Evolutionary conservation across 2,113 vertebrate genomes (phyloP).

Genomic region (Heterochromis multidens): DNA sequence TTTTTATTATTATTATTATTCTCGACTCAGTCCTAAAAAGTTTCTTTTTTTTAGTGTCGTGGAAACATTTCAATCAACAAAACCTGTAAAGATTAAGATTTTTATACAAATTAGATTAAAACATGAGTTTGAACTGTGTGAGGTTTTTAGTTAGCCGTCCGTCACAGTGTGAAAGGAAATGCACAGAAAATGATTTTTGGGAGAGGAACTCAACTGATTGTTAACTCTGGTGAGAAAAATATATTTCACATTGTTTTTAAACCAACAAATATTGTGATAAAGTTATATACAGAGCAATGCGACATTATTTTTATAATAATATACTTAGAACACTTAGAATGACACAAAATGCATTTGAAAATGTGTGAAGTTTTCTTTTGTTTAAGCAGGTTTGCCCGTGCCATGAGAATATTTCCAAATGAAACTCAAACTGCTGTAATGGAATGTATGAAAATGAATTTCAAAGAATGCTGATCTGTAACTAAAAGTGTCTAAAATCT

Average conservation of each 20-base stretch:
- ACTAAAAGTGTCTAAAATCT: too few species aligned
- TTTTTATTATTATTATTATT: not conserved
- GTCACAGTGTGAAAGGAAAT: constrained; percentile 20
- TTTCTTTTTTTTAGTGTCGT: not conserved
- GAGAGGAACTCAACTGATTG: not conserved
- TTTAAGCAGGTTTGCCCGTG: not conserved
- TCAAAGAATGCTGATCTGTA: fast-evolving
- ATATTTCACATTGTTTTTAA: not conserved
- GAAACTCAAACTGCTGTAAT: fast-evolving
- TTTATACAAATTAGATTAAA: not conserved
- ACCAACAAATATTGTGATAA: not conserved
- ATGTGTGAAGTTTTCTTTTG: too few species aligned
- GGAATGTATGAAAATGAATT: not conserved
- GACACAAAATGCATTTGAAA: not conserved
- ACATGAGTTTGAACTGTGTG: fast-evolving
- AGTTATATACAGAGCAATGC: fast-evolving
- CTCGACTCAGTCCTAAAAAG: not conserved
- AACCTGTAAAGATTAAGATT: fast-evolving
- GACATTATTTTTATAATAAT: fast-evolving
- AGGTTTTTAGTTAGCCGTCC: not conserved
- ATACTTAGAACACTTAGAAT: too few species aligned
- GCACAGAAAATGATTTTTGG: not conserved
- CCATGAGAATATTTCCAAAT: not conserved
- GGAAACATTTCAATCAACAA: fast-evolving
- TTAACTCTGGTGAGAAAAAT: not conserved